A percentile compares a stretch with the other conserved stretches of the same genome.
Evolutionary conservation across 1,140 invertebrate species (phyloP).

Genomic region (Papilio xuthus): DNA sequence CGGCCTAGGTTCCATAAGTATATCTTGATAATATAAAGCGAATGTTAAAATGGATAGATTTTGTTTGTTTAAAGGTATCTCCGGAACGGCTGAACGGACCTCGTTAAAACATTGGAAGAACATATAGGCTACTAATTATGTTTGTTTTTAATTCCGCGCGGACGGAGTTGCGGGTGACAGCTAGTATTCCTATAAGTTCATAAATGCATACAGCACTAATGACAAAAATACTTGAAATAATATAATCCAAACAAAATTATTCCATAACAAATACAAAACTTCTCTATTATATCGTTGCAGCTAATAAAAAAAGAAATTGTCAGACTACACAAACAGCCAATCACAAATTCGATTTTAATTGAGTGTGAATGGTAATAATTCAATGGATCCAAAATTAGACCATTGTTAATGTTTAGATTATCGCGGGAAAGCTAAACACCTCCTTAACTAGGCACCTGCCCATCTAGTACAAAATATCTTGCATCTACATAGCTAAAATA

Average conservation of each 20-base stretch:
- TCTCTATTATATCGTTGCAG: background rate
- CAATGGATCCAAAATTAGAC: conserved; percentile 62
- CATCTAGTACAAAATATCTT: conserved; percentile 18
- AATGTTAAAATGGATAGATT: too few species aligned
- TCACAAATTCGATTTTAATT: conserved; percentile 55
- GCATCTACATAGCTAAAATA: conserved; percentile 6
- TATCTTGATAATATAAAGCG: too few species aligned
- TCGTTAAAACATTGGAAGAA: too few species aligned
- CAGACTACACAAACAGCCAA: conserved; percentile 49
- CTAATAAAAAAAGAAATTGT: conserved; percentile 45
- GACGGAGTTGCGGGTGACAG: too few species aligned
- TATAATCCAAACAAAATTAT: background rate
- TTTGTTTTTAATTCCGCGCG: too few species aligned
- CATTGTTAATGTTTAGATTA: conserved; percentile 66
- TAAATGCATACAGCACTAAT: too few species aligned
- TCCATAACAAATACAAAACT: background rate
- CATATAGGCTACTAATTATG: too few species aligned
- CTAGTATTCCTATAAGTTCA: too few species aligned
- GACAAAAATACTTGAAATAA: too few species aligned
- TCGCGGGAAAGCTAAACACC: conserved; percentile 48
- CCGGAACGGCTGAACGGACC: too few species aligned
- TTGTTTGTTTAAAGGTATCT: too few species aligned
- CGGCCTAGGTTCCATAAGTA: too few species aligned
- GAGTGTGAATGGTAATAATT: conserved; percentile 65
- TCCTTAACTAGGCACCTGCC: conserved; percentile 47